Evolutionary conservation across 2,113 vertebrate species (phyloP).

Genomic region (Synodontis membranacea): DNA sequence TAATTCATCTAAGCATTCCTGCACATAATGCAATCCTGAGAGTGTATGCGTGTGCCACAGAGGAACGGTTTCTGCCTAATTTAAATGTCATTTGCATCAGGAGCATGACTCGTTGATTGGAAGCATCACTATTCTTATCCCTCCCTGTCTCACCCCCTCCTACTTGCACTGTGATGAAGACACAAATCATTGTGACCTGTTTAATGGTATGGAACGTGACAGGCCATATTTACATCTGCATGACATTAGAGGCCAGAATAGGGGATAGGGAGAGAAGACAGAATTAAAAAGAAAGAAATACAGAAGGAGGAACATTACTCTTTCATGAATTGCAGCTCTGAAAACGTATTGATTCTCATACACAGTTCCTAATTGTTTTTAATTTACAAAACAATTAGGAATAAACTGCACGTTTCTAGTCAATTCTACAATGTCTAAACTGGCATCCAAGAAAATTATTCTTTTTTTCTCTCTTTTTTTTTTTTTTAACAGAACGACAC

Average conservation of each 20-base stretch:
- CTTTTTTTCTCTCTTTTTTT: background rate
- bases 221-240: conserved; percentile 35
- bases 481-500: background rate
- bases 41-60: conserved; percentile 19
- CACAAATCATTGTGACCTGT: conserved; percentile 19
- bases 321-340: background rate
- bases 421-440: background rate
- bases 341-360: background rate
- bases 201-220: conserved; percentile 46
- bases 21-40: conserved; percentile 43
- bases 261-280: background rate
- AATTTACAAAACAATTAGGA: background rate
- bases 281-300: background rate
- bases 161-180: background rate
- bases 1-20: conserved; percentile 48
- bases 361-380: background rate
- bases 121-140: conserved; percentile 21
- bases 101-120: conserved; percentile 44
- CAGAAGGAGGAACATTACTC: background rate
- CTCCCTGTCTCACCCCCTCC: background rate
- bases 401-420: background rate
- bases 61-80: conserved; percentile 28
- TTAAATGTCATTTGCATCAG: conserved; percentile 52
- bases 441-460: background rate
- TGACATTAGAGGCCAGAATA: background rate